These are phyloP conservation scores for Aspidapion aeneum DNA, from an alignment of 2,888 invertebrate species.

Conservation along the genomic window DNA sequence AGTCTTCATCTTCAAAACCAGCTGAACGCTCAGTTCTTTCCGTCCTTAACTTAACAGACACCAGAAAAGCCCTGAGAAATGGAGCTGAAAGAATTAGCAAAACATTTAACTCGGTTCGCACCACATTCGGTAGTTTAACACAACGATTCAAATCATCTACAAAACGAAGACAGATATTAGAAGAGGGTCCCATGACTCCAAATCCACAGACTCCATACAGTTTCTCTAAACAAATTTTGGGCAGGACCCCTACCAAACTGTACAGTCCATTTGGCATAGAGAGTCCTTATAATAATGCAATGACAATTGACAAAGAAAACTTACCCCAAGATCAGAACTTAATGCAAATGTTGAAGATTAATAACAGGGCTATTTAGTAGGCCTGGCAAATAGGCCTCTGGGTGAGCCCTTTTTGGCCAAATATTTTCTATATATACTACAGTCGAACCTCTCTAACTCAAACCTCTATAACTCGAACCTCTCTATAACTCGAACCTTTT, in stretches of 20 bases:
- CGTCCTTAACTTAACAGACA: slow-evolving; percentile 54
- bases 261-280: slow-evolving; percentile 77
- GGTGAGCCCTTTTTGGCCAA: no score
- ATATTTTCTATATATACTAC: no score
- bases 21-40: slow-evolving; percentile 41
- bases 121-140: slow-evolving; percentile 63
- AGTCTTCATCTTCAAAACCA: slow-evolving; percentile 7
- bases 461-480: no score
- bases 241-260: slow-evolving; percentile 67
- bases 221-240: slow-evolving; percentile 51
- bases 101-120: slow-evolving; percentile 62
- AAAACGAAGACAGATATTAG: slow-evolving; percentile 52
- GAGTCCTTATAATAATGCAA: slow-evolving; percentile 53
- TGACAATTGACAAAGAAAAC: slow-evolving; percentile 35
- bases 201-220: slow-evolving; percentile 50
- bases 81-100: slow-evolving; percentile 65
- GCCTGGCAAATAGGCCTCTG: no score
- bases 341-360: background rate
- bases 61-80: slow-evolving; percentile 60
- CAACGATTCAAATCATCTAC: slow-evolving; percentile 59
- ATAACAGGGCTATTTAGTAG: no score
- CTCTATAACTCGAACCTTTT: no score
- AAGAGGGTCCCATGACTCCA: slow-evolving; percentile 53
- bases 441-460: no score
- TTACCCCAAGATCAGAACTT: slow-evolving; percentile 20